These are phyloP conservation scores for Tachysurus fulvidraco DNA, from an alignment of 2,113 vertebrate species.

Conservation along the genomic window DNA sequence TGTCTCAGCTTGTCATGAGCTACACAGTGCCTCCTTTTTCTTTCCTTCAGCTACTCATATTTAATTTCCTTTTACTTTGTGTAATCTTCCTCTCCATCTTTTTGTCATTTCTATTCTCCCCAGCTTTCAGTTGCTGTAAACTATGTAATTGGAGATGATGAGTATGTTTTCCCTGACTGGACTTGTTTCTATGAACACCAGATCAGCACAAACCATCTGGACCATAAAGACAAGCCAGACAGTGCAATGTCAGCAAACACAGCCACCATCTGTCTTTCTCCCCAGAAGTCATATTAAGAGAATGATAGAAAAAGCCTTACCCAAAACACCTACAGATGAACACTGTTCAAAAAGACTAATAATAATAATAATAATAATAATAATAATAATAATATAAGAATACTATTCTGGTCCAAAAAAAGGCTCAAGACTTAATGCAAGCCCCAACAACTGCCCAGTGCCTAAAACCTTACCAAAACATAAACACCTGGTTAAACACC, in stretches of 20 bases:
- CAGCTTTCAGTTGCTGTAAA: neutral
- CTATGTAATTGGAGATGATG: slow-evolving; percentile 36
- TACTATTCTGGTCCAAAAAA: neutral
- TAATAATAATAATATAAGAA: neutral
- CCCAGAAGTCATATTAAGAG: neutral
- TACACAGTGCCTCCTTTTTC: neutral
- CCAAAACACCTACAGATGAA: neutral
- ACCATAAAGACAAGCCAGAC: slow-evolving; percentile 47
- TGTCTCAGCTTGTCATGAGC: neutral
- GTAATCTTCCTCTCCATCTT: neutral
- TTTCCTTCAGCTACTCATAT: neutral
- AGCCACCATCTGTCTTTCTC: neutral
- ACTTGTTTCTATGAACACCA: slow-evolving; percentile 56
- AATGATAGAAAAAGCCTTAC: neutral
- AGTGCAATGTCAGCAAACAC: slow-evolving; percentile 55
- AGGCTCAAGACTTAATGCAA: neutral
- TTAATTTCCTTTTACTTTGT: neutral
- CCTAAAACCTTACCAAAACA: too few species aligned
- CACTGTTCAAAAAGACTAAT: neutral
- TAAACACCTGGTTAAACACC: neutral
- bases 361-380: neutral
- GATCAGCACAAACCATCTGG: slow-evolving; percentile 62
- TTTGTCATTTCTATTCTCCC: slow-evolving; percentile 1
- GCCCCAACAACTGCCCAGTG: neutral
- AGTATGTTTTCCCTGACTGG: slow-evolving; percentile 54